Evolutionary conservation across 2,888 invertebrate species (phyloP).

Genomic region (Leucophenga maculata): DNA sequence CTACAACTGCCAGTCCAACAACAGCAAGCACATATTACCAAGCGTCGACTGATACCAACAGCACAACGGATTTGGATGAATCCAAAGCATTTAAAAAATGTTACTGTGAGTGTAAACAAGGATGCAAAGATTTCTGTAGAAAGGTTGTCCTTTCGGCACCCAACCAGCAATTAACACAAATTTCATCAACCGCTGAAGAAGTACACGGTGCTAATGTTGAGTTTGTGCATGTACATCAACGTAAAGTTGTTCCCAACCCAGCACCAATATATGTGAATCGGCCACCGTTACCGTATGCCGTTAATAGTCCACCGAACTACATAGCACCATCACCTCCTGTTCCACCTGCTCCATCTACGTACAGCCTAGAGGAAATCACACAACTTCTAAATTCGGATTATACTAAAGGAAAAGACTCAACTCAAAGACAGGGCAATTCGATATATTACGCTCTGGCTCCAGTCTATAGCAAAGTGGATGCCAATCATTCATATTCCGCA

Average conservation of each 20-base stretch:
- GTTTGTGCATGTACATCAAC: slow-evolving; percentile 56
- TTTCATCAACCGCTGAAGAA: slow-evolving; percentile 50
- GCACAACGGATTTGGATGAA: not conserved
- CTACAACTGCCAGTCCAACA: slow-evolving; percentile 3
- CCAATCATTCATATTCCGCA: not conserved
- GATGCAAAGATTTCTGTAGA: slow-evolving; percentile 66
- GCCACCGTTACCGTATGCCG: slow-evolving; percentile 44
- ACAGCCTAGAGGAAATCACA: slow-evolving; percentile 54
- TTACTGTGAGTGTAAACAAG: slow-evolving; percentile 64
- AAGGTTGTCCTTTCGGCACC: slow-evolving; percentile 51
- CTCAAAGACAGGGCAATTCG: slow-evolving; percentile 7
- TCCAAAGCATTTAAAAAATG: slow-evolving; percentile 52
- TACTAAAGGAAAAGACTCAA: slow-evolving; percentile 44
- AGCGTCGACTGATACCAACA: slow-evolving; percentile 22
- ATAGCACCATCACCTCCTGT: slow-evolving; percentile 39
- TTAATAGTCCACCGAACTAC: slow-evolving; percentile 35
- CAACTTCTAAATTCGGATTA: slow-evolving; percentile 52
- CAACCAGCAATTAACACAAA: slow-evolving; percentile 57
- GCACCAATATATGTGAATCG: slow-evolving; percentile 5
- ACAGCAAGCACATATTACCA: slow-evolving; percentile 6
- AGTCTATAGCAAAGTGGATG: not conserved
- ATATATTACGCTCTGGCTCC: slow-evolving; percentile 18
- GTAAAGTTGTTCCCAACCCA: slow-evolving; percentile 47
- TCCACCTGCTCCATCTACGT: slow-evolving; percentile 52
- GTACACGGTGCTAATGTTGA: slow-evolving; percentile 54